These are phyloP conservation scores for Pterobdella sp. DNA, from an alignment of 2,888 invertebrate species.

Conservation along the genomic window DNA sequence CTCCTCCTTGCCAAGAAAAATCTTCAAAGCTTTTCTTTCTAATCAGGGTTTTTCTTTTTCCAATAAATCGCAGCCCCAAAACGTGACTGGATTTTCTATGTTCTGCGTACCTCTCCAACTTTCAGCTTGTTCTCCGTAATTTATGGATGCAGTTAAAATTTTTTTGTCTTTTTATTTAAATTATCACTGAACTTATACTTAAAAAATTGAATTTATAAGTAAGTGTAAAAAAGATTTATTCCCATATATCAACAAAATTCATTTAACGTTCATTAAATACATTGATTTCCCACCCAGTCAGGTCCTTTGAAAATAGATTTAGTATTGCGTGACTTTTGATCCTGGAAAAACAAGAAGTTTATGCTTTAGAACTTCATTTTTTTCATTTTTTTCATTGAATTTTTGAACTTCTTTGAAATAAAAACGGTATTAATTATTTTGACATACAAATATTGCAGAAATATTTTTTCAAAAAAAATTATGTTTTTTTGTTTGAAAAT, in stretches of 20 bases:
- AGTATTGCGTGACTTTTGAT: not conserved
- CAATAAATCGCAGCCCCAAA: conserved; percentile 10
- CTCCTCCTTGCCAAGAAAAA: conserved; percentile 13
- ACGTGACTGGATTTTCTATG: conserved; percentile 8
- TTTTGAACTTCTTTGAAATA: too few relatives aligned
- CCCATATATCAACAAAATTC: conserved; percentile 4
- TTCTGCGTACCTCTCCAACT: conserved; percentile 7
- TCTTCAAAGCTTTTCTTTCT: conserved; percentile 15
- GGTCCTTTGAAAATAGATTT: conserved; percentile 14
- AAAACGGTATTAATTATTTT: not conserved
- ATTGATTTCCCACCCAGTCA: conserved; percentile 14
- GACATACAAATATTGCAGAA: not conserved
- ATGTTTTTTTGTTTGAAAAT: not conserved
- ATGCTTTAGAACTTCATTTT: not conserved
- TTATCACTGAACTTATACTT: not conserved
- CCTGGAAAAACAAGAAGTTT: too few relatives aligned
- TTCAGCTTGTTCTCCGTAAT: not conserved
- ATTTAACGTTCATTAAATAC: conserved; percentile 11
- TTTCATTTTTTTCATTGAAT: not conserved
- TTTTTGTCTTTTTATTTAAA: not conserved
- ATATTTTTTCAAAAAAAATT: not conserved
- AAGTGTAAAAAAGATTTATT: not conserved
- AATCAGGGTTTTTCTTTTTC: conserved; percentile 7
- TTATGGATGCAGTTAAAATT: not conserved
- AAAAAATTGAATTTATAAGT: not conserved